These are phyloP conservation scores for Nibea albiflora DNA, from an alignment of 2,113 vertebrate genomes.

Conservation along the genomic window DNA sequence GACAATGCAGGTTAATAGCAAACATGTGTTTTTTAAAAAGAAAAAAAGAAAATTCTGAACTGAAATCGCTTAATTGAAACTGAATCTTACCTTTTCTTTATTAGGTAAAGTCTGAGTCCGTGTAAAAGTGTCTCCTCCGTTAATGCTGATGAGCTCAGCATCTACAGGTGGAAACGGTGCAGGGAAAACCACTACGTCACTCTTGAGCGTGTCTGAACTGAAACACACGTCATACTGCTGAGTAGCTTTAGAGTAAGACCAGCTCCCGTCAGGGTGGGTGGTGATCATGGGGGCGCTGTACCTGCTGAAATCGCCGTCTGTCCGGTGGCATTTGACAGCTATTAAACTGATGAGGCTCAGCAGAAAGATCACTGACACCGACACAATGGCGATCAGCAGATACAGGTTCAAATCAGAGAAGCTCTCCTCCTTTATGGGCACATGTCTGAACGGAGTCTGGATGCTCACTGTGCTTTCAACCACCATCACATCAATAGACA, in stretches of 20 bases:
- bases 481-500: too few relatives aligned
- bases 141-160: conserved; percentile 66
- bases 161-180: conserved; percentile 35
- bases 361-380: too few relatives aligned
- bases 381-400: too few relatives aligned
- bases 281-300: too few relatives aligned
- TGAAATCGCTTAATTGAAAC: not conserved
- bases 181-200: conserved; percentile 62
- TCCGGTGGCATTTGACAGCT: too few relatives aligned
- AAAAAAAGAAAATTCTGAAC: not conserved
- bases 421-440: conserved; percentile 52
- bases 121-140: conserved; percentile 61
- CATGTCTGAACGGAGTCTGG: conserved; percentile 73
- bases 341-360: too few relatives aligned
- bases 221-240: conserved; percentile 64
- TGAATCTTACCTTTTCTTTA: conserved; percentile 46
- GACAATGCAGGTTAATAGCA: rapidly evolving
- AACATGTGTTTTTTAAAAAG: not conserved
- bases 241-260: too few relatives aligned
- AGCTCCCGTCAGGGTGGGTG: too few relatives aligned
- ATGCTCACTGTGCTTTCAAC: too few relatives aligned
- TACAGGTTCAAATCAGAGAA: conserved; percentile 37
- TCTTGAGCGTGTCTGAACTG: conserved; percentile 74
- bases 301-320: too few relatives aligned
- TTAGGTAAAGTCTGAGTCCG: conserved; percentile 76